Conservation (phyloP, 2,888 invertebrate genomes). For the Ditylenchus weischeri region DNA sequence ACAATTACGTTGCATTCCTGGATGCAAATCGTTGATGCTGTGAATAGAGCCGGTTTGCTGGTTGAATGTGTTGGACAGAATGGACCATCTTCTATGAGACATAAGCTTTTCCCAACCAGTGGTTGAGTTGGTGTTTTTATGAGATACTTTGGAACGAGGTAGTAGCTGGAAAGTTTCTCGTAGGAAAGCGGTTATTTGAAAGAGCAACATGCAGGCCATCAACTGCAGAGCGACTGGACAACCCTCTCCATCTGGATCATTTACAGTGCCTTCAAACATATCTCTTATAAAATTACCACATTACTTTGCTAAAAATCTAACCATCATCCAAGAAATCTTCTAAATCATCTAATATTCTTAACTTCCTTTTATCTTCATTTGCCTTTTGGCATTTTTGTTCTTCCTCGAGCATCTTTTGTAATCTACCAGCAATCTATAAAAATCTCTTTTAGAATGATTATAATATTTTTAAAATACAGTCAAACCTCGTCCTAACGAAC, state of each 20-base stretch:
- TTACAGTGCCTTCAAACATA: constrained; percentile 65
- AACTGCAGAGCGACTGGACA: constrained; percentile 76
- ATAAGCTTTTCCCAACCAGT: constrained; percentile 57
- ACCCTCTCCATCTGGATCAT: constrained; percentile 69
- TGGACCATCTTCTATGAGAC: constrained; percentile 58
- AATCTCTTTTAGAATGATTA: constrained; percentile 65
- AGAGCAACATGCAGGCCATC: constrained; percentile 86
- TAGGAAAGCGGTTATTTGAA: constrained; percentile 93
- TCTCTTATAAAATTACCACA: neutral
- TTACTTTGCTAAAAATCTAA: constrained; percentile 52
- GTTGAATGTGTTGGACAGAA: constrained; percentile 58
- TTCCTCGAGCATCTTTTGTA: constrained; percentile 78
- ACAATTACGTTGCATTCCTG: constrained; percentile 18
- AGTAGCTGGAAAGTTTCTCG: constrained; percentile 84
- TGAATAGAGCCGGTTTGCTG: constrained; percentile 58
- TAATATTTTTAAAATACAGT: no score
- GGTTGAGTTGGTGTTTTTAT: constrained; percentile 35
- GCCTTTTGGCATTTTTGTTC: constrained; percentile 61
- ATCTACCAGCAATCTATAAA: constrained; percentile 61
- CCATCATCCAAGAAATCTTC: constrained; percentile 97
- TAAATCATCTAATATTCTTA: constrained; percentile 64
- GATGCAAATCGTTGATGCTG: constrained; percentile 56
- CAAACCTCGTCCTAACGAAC: no score
- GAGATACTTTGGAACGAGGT: constrained; percentile 58
- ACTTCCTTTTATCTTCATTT: constrained; percentile 46